Evolutionary conservation across 1,140 invertebrate species (phyloP).

Genomic region (honey bee (Apis mellifera)): Amel_HAv3.1 CM009939.2:9285501-9286000

Average conservation of each 20-base stretch:
- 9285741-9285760: slow-evolving; percentile 9
- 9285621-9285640: not conserved
- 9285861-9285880: not conserved
- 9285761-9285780: not conserved
- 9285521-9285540: no score
- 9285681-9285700: slow-evolving; percentile 2
- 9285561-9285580: not conserved
- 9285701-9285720: not conserved
- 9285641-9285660: slow-evolving; percentile 1
- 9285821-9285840: no score
- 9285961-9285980: slow-evolving; percentile 3
- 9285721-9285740: not conserved
- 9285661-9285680: not conserved
- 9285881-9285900: not conserved
- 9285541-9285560: not conserved
- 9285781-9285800: not conserved
- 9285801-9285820: not conserved
- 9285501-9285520: no score
- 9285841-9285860: not conserved
- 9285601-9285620: not conserved
- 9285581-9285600: not conserved
- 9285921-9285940: not conserved
- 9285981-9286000: not conserved
- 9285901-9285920: not conserved
- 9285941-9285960: not conserved